Conservation (phyloP, 2,797 vertebrate genomes). For the Myripristis jacobus region DNA sequence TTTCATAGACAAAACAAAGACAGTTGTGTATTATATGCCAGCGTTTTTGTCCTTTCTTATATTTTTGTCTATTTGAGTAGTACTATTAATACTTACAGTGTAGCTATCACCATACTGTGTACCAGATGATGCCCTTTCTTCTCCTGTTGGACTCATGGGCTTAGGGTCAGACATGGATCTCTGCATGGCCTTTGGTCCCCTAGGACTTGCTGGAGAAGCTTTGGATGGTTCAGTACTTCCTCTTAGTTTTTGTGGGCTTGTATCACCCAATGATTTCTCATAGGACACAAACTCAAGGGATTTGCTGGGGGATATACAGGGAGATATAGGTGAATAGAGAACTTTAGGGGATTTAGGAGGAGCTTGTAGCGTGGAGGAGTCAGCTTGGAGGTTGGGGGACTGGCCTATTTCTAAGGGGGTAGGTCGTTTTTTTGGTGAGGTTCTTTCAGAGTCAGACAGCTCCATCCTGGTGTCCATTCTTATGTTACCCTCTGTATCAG, state of each 20-base stretch:
- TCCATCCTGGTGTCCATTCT: conserved; percentile 94
- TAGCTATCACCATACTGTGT: conserved; percentile 93
- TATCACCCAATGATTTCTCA: conserved; percentile 92
- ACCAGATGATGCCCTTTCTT: conserved; percentile 90
- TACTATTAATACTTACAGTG: conserved; percentile 86
- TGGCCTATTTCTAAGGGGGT: conserved; percentile 95
- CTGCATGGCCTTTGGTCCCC: conserved; percentile 93
- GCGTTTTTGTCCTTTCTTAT: neutral
- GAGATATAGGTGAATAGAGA: conserved; percentile 97
- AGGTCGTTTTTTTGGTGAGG: conserved; percentile 92
- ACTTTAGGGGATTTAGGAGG: conserved; percentile 98
- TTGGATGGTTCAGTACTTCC: conserved; percentile 87
- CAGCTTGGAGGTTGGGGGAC: conserved; percentile 90
- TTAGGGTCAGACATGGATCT: conserved; percentile 98
- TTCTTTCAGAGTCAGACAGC: conserved; percentile 90
- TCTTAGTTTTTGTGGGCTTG: conserved; percentile 89
- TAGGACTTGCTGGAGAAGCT: conserved; percentile 90
- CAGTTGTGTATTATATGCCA: conserved; percentile 11
- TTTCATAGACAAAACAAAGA: conserved; percentile 6
- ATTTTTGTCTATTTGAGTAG: neutral
- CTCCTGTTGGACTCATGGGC: conserved; percentile 96
- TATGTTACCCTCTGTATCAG: conserved; percentile 94
- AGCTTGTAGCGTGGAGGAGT: conserved; percentile 87
- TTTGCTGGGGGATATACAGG: conserved; percentile 94
- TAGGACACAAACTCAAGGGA: conserved; percentile 93